Conservation (phyloP, 2,888 invertebrate species). For the Chydorus sphaericus region DNA sequence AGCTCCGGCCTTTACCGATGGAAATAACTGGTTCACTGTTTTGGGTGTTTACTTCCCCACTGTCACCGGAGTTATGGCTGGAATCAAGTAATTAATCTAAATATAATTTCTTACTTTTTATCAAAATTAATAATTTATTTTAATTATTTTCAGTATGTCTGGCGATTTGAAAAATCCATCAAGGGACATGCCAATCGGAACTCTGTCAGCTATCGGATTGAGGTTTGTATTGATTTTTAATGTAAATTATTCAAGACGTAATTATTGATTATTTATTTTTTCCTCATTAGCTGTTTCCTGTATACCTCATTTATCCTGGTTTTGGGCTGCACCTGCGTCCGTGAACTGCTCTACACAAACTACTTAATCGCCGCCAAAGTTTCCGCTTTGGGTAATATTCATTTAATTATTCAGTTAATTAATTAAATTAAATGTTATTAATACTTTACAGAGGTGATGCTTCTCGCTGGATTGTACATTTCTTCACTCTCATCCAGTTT, state of each 20-base stretch:
- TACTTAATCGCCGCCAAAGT: conserved; percentile 88
- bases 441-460: conserved; percentile 40
- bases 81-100: conserved; percentile 49
- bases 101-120: conserved; percentile 12
- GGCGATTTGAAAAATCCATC: conserved; percentile 86
- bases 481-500: conserved; percentile 91
- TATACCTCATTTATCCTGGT: conserved; percentile 81
- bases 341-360: conserved; percentile 53
- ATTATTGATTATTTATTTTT: conserved; percentile 4
- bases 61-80: conserved; percentile 89
- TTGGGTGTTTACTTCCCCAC: conserved; percentile 97
- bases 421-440: background rate
- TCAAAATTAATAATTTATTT: background rate
- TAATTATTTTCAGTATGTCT: no score
- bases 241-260: background rate
- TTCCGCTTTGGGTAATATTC: conserved; percentile 47
- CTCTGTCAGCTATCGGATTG: conserved; percentile 77
- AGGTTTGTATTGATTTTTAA: conserved; percentile 41
- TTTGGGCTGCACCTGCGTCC: conserved; percentile 71
- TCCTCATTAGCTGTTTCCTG: conserved; percentile 60
- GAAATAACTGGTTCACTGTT: conserved; percentile 84
- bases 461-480: conserved; percentile 84
- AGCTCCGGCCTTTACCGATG: conserved; percentile 58
- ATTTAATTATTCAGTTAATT: background rate
- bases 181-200: conserved; percentile 84